A percentile compares a stretch with the other conserved stretches of the same genome.
Evolutionary conservation across 2,113 vertebrate species (phyloP).

Genomic region (Sphaerodactylus townsendi): DNA sequence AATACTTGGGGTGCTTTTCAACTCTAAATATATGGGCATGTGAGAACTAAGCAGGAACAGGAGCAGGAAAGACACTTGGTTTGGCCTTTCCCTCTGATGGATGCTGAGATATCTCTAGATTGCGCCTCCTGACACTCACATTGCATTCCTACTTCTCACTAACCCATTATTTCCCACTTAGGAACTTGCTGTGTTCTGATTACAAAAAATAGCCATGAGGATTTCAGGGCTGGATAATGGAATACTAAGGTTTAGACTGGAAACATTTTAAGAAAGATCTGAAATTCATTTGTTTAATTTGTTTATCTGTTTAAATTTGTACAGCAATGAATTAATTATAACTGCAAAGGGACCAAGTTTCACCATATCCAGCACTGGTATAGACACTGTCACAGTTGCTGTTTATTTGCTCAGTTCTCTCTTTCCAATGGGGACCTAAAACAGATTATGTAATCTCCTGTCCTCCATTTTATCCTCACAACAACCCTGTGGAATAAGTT

Average conservation of each 20-base stretch:
- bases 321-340: too few relatives aligned
- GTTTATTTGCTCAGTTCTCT: too few relatives aligned
- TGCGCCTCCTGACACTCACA: not conserved
- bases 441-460: too few relatives aligned
- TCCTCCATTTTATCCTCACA: too few relatives aligned
- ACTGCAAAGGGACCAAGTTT: too few relatives aligned
- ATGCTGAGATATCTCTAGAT: not conserved
- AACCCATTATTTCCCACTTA: not conserved
- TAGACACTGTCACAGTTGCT: too few relatives aligned
- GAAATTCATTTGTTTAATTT: not conserved
- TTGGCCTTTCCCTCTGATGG: not conserved
- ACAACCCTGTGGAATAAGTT: too few relatives aligned
- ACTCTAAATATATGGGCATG: fast-evolving
- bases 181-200: not conserved
- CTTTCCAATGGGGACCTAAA: too few relatives aligned
- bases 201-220: not conserved
- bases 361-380: too few relatives aligned
- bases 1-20: fast-evolving
- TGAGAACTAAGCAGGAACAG: not conserved
- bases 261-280: not conserved
- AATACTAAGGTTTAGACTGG: not conserved
- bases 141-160: not conserved
- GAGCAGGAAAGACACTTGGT: not conserved
- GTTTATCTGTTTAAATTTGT: not conserved
- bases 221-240: not conserved